Percentiles rank a stretch among this genome's conserved stretches.
phyloP scores from a whole-genome alignment of 2,888 invertebrate genomes.

The Synergus itoensis region DNA sequence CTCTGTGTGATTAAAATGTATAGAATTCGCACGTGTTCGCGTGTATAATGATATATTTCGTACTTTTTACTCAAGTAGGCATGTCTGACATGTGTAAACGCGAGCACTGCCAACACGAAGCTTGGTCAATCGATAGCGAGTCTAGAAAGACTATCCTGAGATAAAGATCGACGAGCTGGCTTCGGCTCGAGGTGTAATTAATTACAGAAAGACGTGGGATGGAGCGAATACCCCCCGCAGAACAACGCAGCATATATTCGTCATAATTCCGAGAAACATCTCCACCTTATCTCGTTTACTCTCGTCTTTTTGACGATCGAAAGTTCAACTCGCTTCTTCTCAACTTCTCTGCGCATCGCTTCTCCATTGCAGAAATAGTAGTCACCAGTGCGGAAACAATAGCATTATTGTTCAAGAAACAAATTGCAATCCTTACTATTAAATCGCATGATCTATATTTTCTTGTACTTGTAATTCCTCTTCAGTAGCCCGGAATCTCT shows the following conservation, averaged over 20 bases:
- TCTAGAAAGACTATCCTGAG: conserved; percentile 61
- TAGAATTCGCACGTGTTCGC: too few relatives aligned
- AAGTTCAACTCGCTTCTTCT: conserved; percentile 21
- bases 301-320: conserved; percentile 54
- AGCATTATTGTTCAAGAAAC: too few relatives aligned
- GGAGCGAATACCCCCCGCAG: conserved; percentile 69
- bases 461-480: too few relatives aligned
- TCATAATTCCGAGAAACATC: conserved; percentile 68
- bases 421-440: too few relatives aligned
- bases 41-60: conserved; percentile 34
- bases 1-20: too few relatives aligned
- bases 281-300: conserved; percentile 43
- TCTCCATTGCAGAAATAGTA: too few relatives aligned
- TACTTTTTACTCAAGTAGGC: conserved; percentile 9
- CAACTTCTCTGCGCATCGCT: neutral
- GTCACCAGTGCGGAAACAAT: too few relatives aligned
- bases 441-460: too few relatives aligned
- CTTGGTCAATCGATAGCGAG: conserved; percentile 59
- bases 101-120: conserved; percentile 50
- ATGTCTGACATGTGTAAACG: conserved; percentile 35
- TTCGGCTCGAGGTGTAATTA: conserved; percentile 71
- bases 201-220: conserved; percentile 69
- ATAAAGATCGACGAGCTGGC: conserved; percentile 71
- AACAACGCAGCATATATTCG: conserved; percentile 69
- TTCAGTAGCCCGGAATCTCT: too few relatives aligned